Evolutionary conservation across 1,140 invertebrate species (phyloP).

Genomic region (Lordiphosa collinella): DNA sequence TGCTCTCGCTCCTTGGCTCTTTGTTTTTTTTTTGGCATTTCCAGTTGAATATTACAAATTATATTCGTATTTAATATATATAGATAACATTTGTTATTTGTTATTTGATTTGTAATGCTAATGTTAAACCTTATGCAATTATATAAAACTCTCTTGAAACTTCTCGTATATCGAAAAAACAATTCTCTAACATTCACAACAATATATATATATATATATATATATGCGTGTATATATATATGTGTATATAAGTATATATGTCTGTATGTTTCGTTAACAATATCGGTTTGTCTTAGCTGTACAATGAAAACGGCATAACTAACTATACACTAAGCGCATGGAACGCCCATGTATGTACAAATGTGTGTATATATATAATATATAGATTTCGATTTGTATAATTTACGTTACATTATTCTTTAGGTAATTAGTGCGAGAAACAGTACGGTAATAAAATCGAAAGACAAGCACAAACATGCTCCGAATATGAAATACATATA

Average conservation of each 20-base stretch:
- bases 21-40: constrained; percentile 29
- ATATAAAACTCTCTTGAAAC: constrained; percentile 43
- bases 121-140: constrained; percentile 17
- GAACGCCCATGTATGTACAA: background rate
- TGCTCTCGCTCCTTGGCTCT: background rate
- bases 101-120: constrained; percentile 1
- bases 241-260: constrained; percentile 10
- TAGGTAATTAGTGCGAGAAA: constrained; percentile 71
- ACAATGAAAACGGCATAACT: constrained; percentile 13
- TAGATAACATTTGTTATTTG: constrained; percentile 10
- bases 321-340: too few species aligned
- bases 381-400: constrained; percentile 44
- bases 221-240: background rate
- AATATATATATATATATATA: constrained; percentile 48
- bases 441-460: constrained; percentile 69
- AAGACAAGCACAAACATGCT: constrained; percentile 58
- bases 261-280: constrained; percentile 30
- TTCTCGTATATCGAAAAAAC: constrained; percentile 62
- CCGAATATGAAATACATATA: constrained; percentile 46
- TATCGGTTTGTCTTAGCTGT: constrained; percentile 27
- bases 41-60: constrained; percentile 30
- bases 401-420: constrained; percentile 38
- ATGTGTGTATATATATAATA: constrained; percentile 42
- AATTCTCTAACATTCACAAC: constrained; percentile 74
- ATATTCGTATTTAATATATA: constrained; percentile 29